phyloP scores from a whole-genome alignment of 1,140 invertebrate species.

The Monomorium pharaonis region DNA sequence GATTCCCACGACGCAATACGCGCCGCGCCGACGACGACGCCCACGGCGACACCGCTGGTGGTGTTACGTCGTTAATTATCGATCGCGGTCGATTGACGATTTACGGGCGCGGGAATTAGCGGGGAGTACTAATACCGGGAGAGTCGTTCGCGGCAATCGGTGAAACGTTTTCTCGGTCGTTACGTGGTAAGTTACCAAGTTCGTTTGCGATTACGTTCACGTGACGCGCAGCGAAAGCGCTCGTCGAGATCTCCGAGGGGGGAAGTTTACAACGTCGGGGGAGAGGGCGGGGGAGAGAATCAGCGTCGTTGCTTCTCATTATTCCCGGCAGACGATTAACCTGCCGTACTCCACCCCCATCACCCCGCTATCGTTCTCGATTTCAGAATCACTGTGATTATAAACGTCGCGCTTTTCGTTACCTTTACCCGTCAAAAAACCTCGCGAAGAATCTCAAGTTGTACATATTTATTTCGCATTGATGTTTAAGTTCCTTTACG shows the following conservation, averaged over 20 bases:
- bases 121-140: background rate
- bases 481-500: background rate
- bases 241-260: background rate
- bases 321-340: slow-evolving; percentile 40
- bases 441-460: background rate
- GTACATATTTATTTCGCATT: background rate
- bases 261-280: slow-evolving; percentile 21
- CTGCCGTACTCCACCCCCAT: background rate
- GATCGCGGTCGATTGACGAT: slow-evolving; percentile 5
- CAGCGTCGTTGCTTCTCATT: slow-evolving; percentile 25
- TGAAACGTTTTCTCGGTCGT: slow-evolving; percentile 37
- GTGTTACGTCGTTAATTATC: slow-evolving; percentile 41
- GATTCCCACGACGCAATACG: slow-evolving; percentile 5
- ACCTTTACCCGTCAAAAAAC: background rate
- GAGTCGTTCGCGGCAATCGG: slow-evolving; percentile 23
- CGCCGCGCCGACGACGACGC: background rate
- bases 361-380: background rate
- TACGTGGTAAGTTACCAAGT: slow-evolving; percentile 38
- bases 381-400: background rate
- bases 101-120: slow-evolving; percentile 15
- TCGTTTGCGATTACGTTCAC: slow-evolving; percentile 40
- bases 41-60: background rate
- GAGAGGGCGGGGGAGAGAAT: too few species aligned
- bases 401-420: background rate
- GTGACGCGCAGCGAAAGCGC: slow-evolving; percentile 21